A percentile compares a stretch with the other conserved stretches of the same genome.
phyloP scores from a whole-genome alignment of 1,140 invertebrate genomes.

The Aphelinus certus region DNA sequence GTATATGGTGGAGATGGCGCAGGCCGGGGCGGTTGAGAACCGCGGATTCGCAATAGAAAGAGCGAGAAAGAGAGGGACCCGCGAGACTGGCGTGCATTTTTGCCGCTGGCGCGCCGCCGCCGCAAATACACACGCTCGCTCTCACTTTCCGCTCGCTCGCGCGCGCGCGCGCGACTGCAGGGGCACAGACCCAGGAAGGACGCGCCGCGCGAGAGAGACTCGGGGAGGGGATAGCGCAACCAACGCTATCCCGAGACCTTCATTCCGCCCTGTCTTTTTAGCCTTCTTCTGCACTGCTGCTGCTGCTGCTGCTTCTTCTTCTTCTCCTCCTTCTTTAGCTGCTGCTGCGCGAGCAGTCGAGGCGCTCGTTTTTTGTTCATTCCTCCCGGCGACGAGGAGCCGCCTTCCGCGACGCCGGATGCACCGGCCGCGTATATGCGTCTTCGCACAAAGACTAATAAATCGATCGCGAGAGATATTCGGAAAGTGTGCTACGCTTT shows the following conservation, averaged over 20 bases:
- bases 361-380: slow-evolving; percentile 9
- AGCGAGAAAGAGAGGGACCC: slow-evolving; percentile 3
- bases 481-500: too few species aligned
- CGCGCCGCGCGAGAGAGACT: slow-evolving; percentile 37
- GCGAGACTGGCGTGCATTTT: slow-evolving; percentile 20
- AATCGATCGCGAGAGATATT: too few species aligned
- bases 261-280: slow-evolving; percentile 40
- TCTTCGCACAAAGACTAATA: too few species aligned
- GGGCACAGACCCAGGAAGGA: slow-evolving; percentile 67
- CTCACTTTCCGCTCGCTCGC: slow-evolving; percentile 18
- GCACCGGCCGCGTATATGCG: neutral
- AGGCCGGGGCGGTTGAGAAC: slow-evolving; percentile 55
- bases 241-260: slow-evolving; percentile 22
- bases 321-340: neutral
- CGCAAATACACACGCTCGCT: neutral
- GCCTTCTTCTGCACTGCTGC: slow-evolving; percentile 8
- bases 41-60: slow-evolving; percentile 43
- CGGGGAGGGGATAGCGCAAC: too few species aligned
- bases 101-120: slow-evolving; percentile 1
- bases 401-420: slow-evolving; percentile 23
- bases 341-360: too few species aligned
- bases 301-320: too few species aligned
- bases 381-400: neutral
- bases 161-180: slow-evolving; percentile 30
- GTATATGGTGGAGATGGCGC: neutral